Base-by-base conservation (phyloP, 2,888 invertebrate genomes). In the Stenodema calcarata region DNA sequence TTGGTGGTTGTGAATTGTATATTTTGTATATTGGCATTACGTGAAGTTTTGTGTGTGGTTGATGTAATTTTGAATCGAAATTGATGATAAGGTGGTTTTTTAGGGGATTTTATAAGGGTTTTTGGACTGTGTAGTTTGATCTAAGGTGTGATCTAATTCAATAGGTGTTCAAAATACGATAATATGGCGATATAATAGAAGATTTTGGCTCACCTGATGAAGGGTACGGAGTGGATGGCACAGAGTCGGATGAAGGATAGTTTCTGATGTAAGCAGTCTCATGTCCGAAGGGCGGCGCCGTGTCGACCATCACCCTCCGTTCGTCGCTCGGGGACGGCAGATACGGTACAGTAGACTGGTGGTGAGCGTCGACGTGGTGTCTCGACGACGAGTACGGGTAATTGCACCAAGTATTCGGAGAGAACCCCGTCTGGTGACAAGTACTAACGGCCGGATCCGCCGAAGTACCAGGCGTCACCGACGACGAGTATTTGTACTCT, bases 261-360 rank as follows among this genome's bases (percentile, higher is more conserved):
- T 95, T 95, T 90, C 95, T 93, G 86, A 95, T 93, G 84, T 95
- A 95, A 86, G 88, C 50, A 86, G 95, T 93, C 89, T 95, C 95
- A 91, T 95, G 95, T 54, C 94, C 93, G 91, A 95, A 95, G 88
- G 94, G 93, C 84, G 93, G 92, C 9, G 93, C 93, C 62, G 93
- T 92, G 44, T 93, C 93, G 88, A 93, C 93, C 79, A 93, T 92
- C 50, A 93, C 93, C 89, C 95, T 92, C 89, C 95, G 93, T 89
- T 95, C 95, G 89, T 95, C 95, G 28, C 94, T 93, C 14, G 91
- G 91, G 35, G 95, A 93, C 85, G 93, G 93, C 87, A 95, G 93
- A 92, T 95, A 95, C 85, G 95, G 93, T 90, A 94, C 93, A 91
- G 94, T 94, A 35, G 81, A 47, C 90, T 94, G 94, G 89, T 92